These are phyloP conservation scores for Beroe forskalii DNA, from an alignment of 37 sponge, comb jelly and placozoan species.

Conservation along the genomic window DNA sequence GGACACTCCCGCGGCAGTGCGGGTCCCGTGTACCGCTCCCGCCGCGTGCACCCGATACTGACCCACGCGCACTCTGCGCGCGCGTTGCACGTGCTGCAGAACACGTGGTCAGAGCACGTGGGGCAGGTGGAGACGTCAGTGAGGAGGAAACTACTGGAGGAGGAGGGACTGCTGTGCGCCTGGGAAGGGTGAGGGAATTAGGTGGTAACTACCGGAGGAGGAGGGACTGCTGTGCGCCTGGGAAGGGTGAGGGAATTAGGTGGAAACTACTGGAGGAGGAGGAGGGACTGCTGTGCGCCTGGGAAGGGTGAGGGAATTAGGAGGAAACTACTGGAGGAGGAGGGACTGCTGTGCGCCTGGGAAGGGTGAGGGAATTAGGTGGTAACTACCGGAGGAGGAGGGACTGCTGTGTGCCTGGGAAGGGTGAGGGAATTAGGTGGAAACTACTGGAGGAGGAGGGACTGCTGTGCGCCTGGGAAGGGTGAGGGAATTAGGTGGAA, in stretches of 20 bases:
- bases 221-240: too few species aligned
- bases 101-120: neutral
- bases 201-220: neutral
- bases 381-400: too few species aligned
- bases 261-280: neutral
- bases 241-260: neutral
- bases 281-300: too few species aligned
- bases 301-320: too few species aligned
- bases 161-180: neutral
- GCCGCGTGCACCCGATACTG: neutral
- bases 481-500: too few species aligned
- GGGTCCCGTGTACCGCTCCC: neutral
- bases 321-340: too few species aligned
- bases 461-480: too few species aligned
- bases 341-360: too few species aligned
- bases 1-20: neutral
- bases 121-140: neutral
- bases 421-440: too few species aligned
- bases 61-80: constrained; percentile 54
- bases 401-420: too few species aligned
- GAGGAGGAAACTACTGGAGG: neutral
- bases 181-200: neutral
- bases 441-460: too few species aligned
- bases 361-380: too few species aligned
- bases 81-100: neutral